A percentile compares a stretch with the other conserved stretches of the same genome.
These are phyloP conservation scores for Oreohelix idahoensis DNA, from an alignment of 1,140 invertebrate species.

Conservation along the genomic window DNA sequence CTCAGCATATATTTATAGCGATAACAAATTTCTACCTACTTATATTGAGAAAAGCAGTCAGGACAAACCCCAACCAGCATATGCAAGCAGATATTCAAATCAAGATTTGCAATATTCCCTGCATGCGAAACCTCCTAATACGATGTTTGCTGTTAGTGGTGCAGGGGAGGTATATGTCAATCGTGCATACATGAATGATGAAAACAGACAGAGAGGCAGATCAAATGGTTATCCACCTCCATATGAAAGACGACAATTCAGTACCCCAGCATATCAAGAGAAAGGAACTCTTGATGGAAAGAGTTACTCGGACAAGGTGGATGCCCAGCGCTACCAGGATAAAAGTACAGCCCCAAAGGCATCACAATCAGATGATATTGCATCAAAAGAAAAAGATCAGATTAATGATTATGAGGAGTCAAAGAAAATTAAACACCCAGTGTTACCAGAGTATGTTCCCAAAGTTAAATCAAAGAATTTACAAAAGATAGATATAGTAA, in stretches of 20 bases:
- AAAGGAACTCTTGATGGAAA: neutral
- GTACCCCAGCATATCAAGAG: neutral
- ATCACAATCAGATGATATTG: neutral
- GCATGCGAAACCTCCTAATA: neutral
- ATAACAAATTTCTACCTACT: neutral
- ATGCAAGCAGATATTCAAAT: conserved; percentile 14
- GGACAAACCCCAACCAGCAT: neutral
- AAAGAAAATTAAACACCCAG: conserved; percentile 19
- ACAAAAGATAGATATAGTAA: neutral
- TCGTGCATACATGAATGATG: neutral
- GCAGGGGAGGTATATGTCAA: conserved; percentile 33
- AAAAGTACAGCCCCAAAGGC: neutral
- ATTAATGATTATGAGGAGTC: conserved; percentile 12
- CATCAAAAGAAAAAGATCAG: neutral
- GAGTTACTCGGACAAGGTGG: neutral
- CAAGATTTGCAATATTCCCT: neutral
- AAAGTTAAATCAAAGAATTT: neutral
- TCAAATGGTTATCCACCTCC: neutral
- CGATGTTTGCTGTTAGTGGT: conserved; percentile 25
- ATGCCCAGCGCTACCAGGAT: neutral
- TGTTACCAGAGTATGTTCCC: conserved; percentile 20
- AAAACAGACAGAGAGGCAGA: neutral
- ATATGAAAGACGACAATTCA: neutral
- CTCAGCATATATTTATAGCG: neutral
- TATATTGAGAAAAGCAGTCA: neutral